Conservation (phyloP, 2,797 vertebrate species). For the Micropoecilia bifurca region DNA sequence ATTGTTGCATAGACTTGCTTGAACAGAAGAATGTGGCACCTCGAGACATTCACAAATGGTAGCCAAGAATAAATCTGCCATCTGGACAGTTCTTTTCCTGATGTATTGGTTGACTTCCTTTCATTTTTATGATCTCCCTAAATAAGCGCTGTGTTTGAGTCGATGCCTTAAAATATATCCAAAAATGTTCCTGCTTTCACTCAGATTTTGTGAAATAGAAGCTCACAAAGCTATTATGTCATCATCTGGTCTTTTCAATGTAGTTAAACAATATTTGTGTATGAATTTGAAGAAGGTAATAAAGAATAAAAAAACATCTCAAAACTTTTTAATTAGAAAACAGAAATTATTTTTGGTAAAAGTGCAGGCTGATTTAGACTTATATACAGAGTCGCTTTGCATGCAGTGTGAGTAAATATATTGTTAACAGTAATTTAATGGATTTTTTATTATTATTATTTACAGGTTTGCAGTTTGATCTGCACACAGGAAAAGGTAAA, state of each 20-base stretch:
- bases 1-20: background rate
- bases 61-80: background rate
- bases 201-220: background rate
- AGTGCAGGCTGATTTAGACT: background rate
- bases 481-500: slow-evolving; percentile 74
- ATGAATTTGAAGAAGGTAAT: background rate
- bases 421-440: slow-evolving; percentile 28
- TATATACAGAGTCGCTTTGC: background rate
- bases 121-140: background rate
- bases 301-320: background rate
- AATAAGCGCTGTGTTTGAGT: background rate
- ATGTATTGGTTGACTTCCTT: background rate
- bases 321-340: background rate
- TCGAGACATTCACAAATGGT: background rate
- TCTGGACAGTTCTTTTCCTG: background rate
- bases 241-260: background rate
- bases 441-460: slow-evolving; percentile 18
- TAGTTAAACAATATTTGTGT: background rate
- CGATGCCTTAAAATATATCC: background rate
- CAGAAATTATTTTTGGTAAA: background rate
- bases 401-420: background rate
- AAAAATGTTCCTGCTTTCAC: background rate
- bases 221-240: background rate
- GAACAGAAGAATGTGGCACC: background rate
- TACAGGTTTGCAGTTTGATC: slow-evolving; percentile 72